Evolutionary conservation across 2,888 invertebrate genomes (phyloP).

Genomic region (Seira sanloemensis): DNA sequence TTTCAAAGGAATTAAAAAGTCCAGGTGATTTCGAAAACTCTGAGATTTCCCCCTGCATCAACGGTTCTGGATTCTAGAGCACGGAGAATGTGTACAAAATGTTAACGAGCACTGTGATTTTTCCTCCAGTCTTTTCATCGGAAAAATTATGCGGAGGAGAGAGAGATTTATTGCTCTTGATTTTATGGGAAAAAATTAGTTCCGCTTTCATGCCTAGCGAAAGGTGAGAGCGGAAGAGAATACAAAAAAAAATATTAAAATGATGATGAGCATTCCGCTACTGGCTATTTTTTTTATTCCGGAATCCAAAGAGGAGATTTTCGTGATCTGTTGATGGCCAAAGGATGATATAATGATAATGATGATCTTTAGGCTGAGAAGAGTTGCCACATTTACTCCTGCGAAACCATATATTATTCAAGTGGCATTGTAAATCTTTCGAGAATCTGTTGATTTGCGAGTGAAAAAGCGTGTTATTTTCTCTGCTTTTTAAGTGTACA

Average conservation of each 20-base stretch:
- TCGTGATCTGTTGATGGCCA: slow-evolving; percentile 31
- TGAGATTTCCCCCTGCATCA: not conserved
- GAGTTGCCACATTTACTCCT: slow-evolving; percentile 35
- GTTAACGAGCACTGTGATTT: not conserved
- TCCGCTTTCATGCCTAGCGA: slow-evolving; percentile 19
- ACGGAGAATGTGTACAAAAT: too few species aligned
- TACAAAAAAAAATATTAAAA: not conserved
- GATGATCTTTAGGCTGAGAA: too few species aligned
- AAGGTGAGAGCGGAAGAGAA: not conserved
- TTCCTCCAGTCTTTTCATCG: not conserved
- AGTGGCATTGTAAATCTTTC: too few species aligned
- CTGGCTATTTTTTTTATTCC: slow-evolving; percentile 8
- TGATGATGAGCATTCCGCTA: not conserved
- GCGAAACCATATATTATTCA: not conserved
- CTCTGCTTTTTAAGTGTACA: too few species aligned
- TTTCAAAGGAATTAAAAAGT: slow-evolving; percentile 27
- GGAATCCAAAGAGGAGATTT: too few species aligned
- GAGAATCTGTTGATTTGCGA: too few species aligned
- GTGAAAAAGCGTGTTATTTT: not conserved
- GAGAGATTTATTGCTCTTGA: too few species aligned
- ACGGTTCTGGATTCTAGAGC: too few species aligned
- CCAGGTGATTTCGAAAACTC: not conserved
- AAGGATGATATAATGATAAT: too few species aligned
- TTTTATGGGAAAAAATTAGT: slow-evolving; percentile 30
- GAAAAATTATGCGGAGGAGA: not conserved